These are phyloP conservation scores for Salpingus planirostris DNA, from an alignment of 2,888 invertebrate genomes.

Conservation along the genomic window DNA sequence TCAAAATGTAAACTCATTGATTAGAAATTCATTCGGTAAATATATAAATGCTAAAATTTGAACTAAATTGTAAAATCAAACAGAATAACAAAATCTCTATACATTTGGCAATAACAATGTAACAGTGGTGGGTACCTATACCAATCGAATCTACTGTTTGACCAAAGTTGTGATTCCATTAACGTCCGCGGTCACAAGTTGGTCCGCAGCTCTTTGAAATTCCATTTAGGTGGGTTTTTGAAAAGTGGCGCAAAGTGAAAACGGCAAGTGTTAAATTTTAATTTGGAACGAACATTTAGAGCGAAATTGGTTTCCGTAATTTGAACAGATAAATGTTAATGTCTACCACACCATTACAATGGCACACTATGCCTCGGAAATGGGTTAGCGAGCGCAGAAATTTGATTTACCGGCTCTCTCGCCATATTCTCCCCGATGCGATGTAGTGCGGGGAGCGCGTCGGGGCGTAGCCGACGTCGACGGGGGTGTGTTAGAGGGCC, in stretches of 20 bases:
- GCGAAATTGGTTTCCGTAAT: constrained; percentile 29
- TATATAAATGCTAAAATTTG: no score
- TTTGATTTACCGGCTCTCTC: constrained; percentile 35
- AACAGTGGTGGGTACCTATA: no score
- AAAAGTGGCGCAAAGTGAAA: constrained; percentile 8
- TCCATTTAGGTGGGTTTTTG: no score
- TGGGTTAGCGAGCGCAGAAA: constrained; percentile 31
- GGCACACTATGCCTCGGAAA: constrained; percentile 25
- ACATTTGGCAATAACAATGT: no score
- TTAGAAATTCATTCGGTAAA: no score
- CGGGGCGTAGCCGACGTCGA: neutral
- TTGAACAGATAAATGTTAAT: constrained; percentile 30
- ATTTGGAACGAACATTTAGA: constrained; percentile 23
- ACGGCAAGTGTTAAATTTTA: constrained; percentile 24
- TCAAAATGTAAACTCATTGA: no score
- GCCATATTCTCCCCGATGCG: constrained; percentile 28
- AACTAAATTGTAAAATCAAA: no score
- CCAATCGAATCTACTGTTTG: no score
- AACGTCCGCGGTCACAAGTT: no score
- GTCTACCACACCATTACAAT: constrained; percentile 27
- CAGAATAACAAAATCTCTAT: no score
- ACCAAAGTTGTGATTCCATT: no score
- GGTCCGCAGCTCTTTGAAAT: no score
- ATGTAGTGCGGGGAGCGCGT: constrained; percentile 11
- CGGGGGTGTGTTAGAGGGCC: constrained; percentile 17